phyloP scores from a whole-genome alignment of 2,797 vertebrate species.

The Sus cebifrons region DNA sequence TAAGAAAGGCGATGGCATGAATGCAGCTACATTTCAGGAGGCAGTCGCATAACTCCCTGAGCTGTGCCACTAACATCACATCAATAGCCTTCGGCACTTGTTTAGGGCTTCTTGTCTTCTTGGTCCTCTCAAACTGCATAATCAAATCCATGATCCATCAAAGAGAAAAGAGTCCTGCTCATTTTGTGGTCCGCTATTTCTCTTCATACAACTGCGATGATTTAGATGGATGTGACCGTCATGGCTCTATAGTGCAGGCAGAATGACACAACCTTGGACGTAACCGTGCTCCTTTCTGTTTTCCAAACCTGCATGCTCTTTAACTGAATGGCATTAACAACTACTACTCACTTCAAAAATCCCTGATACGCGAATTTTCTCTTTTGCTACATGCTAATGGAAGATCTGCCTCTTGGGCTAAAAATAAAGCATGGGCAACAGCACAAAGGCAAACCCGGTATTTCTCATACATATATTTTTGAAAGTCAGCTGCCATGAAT shows the following conservation, averaged over 20 bases:
- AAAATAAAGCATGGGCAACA: slow-evolving; percentile 12
- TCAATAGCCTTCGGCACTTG: background rate
- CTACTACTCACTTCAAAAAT: slow-evolving; percentile 30
- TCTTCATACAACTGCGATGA: slow-evolving; percentile 1
- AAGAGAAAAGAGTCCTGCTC: background rate
- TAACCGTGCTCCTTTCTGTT: background rate
- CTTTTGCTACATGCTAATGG: slow-evolving; percentile 42
- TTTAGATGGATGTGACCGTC: background rate
- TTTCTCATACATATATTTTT: background rate
- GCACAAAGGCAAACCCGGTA: slow-evolving; percentile 37
- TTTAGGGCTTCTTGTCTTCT: background rate
- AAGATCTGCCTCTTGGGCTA: slow-evolving; percentile 45
- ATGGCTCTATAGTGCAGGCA: background rate
- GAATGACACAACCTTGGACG: background rate
- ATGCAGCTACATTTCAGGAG: accelerated
- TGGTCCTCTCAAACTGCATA: background rate
- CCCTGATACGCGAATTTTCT: slow-evolving; percentile 11
- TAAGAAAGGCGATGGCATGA: background rate
- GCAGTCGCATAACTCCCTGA: background rate
- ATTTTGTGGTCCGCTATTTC: slow-evolving; percentile 52
- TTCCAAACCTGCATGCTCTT: slow-evolving; percentile 21
- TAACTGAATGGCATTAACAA: slow-evolving; percentile 17
- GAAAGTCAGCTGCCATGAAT: slow-evolving; percentile 65
- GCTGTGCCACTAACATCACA: background rate
- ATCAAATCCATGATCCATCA: slow-evolving; percentile 46